Evolutionary conservation across 2,113 vertebrate genomes (phyloP).

Genomic region (Mesoclemmys tuberculata): DNA sequence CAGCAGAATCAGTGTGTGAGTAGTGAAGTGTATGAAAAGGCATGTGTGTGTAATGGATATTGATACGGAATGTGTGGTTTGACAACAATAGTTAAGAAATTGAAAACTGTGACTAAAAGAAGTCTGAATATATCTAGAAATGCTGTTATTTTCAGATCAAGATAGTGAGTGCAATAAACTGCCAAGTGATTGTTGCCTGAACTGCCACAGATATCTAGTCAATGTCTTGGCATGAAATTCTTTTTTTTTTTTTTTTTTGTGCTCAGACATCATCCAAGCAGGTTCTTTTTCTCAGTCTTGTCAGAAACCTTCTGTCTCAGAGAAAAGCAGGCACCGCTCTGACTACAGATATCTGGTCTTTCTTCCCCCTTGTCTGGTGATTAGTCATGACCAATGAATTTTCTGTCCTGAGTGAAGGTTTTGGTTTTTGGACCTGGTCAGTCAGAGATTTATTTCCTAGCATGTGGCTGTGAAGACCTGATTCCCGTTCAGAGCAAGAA

Average conservation of each 20-base stretch:
- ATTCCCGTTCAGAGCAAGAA: not conserved
- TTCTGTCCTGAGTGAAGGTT: not conserved
- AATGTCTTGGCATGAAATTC: not conserved
- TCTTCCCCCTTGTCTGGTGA: not conserved
- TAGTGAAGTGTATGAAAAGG: not conserved
- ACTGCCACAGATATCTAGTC: not conserved
- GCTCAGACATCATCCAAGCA: not conserved
- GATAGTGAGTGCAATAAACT: not conserved
- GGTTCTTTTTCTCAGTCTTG: not conserved
- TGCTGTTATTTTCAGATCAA: not conserved
- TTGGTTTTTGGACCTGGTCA: not conserved
- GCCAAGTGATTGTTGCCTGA: not conserved
- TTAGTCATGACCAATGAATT: not conserved
- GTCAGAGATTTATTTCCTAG: not conserved
- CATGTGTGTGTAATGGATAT: not conserved
- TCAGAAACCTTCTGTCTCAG: not conserved
- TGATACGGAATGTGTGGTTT: accelerated
- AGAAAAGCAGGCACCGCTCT: not conserved
- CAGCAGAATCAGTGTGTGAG: not conserved
- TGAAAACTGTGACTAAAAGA: not conserved
- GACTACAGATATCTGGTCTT: not conserved
- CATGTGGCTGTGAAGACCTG: accelerated
- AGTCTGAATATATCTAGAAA: not conserved
- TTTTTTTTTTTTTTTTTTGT: not conserved
- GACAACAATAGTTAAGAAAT: not conserved